Percentiles rank a stretch among this genome's conserved stretches.
Evolutionary conservation across 2,113 vertebrate genomes (phyloP).

Genomic region (Arothron firmamentum): DNA sequence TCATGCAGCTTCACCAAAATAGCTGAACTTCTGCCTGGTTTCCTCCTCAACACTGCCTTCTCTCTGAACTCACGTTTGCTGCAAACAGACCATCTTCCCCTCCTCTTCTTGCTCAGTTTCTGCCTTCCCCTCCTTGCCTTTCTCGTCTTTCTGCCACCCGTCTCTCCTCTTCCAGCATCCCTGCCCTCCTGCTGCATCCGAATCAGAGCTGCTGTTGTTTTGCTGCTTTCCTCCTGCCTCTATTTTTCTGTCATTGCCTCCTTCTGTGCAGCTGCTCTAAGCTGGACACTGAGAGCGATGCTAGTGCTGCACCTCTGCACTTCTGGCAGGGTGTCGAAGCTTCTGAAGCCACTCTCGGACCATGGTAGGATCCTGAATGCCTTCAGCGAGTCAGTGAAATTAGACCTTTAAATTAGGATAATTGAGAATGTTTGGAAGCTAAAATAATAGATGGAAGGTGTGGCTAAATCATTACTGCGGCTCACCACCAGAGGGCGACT

Average conservation of each 20-base stretch:
- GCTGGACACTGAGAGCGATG: not conserved
- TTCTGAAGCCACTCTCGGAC: not conserved
- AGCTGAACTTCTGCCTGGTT: too few relatives aligned
- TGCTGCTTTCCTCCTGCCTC: not conserved
- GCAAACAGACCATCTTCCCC: not conserved
- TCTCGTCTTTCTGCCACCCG: not conserved
- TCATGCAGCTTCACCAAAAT: too few relatives aligned
- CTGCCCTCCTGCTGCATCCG: constrained; percentile 6
- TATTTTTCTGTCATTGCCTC: not conserved
- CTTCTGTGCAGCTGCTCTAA: constrained; percentile 4
- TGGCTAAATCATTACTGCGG: too few relatives aligned
- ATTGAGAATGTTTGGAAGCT: too few relatives aligned
- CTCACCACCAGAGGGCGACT: too few relatives aligned
- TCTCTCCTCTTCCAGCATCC: not conserved
- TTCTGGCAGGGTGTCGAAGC: not conserved
- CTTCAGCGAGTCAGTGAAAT: not conserved
- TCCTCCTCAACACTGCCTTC: too few relatives aligned
- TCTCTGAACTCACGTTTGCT: not conserved
- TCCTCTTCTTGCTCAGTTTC: not conserved
- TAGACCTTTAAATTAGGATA: not conserved
- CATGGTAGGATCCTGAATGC: not conserved
- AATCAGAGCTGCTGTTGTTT: constrained; percentile 22
- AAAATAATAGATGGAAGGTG: too few relatives aligned
- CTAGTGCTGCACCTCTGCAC: not conserved
- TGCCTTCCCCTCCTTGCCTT: not conserved